These are phyloP conservation scores for Aphelocoma coerulescens DNA, from an alignment of 2,113 vertebrate species.

Conservation along the genomic window DNA sequence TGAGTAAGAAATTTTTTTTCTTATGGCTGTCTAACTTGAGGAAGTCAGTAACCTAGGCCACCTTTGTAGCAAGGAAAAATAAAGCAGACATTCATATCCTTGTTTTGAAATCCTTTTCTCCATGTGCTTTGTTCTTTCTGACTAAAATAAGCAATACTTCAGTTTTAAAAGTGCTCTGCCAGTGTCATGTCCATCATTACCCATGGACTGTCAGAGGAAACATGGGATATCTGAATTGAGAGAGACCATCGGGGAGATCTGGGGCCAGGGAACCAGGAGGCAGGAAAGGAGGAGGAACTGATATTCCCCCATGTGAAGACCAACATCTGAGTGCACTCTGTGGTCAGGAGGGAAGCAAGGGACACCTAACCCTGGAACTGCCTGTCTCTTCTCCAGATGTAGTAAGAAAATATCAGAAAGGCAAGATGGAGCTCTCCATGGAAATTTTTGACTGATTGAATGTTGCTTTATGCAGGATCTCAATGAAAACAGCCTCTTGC, in stretches of 20 bases:
- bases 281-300: background rate
- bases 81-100: background rate
- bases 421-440: background rate
- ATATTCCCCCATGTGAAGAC: fast-evolving
- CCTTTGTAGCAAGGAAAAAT: background rate
- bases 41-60: background rate
- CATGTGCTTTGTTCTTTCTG: background rate
- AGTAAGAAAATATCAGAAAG: background rate
- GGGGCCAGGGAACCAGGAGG: background rate
- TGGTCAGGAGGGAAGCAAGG: background rate
- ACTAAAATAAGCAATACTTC: background rate
- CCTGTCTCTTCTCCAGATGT: background rate
- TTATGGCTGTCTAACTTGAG: background rate
- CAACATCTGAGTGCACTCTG: background rate
- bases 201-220: background rate
- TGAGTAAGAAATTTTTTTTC: background rate
- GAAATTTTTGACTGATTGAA: background rate
- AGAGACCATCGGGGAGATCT: background rate
- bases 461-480: background rate
- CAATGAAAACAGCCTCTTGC: background rate
- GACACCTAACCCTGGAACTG: background rate
- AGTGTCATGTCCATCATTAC: background rate
- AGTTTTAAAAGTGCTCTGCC: background rate
- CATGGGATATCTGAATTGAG: background rate
- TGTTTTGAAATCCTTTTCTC: background rate